Evolutionary conservation across 1,140 invertebrate species (phyloP), one percentile per base, ranked within the genome.

Genomic region (Heliconius nattereri): DNA sequence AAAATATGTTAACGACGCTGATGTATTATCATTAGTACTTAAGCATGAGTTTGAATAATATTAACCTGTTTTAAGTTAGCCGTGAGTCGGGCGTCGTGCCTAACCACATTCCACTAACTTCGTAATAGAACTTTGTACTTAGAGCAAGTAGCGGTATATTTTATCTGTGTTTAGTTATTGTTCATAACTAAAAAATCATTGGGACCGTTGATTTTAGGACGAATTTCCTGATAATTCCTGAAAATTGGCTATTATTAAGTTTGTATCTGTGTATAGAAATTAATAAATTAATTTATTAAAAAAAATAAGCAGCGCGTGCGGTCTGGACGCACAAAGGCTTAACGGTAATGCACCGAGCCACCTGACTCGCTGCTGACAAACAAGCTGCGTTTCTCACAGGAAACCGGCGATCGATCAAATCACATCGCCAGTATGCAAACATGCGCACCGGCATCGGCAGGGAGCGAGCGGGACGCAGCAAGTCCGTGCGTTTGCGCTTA

Each of bases 301-400:
- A 74, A 79, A 76, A 57, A 81, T n/a, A n/a, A 0, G 78, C 80
- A 81, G 78, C 85, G 85, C 83, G 84, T 86, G 89, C 86, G 85
- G 86, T 85, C 85, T 86, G 84, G 82, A 87, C 84, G 86, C 80
- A 88, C 86, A 88, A 86, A 87, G 85, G 87, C 82, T 82, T 90
- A 91, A 91, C 90, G 86, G 89, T 90, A 90, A 89, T 82, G 86
- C 86, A 89, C 87, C 84, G 83, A 85, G 84, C 88, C 90, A 92
- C 88, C 87, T 92, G 87, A 90, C 88, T 91, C 85, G 32, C 32
- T 35, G 32, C 32, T 35, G 90, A 90, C 85, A 91, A 93, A 91
- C 89, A 91, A 90, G 85, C 90, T 89, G 90, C 85, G 88, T 91
- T 93, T 92, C 92, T 92, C 91, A 92, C 89, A 93, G 91, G 90